Evolutionary conservation across 2,797 vertebrate species (phyloP).

Genomic region (Enteromius argenteus): DNA sequence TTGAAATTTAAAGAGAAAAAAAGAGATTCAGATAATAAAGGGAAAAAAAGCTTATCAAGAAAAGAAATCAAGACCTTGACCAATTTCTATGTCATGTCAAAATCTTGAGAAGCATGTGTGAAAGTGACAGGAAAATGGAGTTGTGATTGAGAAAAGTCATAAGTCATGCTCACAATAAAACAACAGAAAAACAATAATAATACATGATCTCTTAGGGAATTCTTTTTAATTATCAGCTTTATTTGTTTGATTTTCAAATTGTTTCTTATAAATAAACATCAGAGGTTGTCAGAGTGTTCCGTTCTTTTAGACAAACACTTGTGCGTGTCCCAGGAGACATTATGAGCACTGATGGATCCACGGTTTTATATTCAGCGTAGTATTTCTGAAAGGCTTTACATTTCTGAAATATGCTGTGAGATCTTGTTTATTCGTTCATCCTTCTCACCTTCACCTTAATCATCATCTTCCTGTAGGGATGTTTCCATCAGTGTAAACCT

Average conservation of each 20-base stretch:
- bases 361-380: not conserved
- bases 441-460: conserved; percentile 14
- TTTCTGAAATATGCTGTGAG: not conserved
- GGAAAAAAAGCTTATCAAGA: not conserved
- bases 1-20: not conserved
- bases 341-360: not conserved
- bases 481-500: not conserved
- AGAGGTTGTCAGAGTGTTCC: not conserved
- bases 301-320: not conserved
- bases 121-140: not conserved
- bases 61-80: not conserved
- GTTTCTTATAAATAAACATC: not conserved
- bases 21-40: not conserved
- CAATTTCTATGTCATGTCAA: not conserved
- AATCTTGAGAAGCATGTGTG: not conserved
- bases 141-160: not conserved
- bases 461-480: conserved; percentile 4
- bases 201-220: not conserved
- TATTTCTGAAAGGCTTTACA: not conserved
- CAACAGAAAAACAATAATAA: not conserved
- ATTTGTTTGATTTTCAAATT: not conserved
- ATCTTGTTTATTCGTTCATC: conserved; percentile 36
- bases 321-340: not conserved
- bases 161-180: not conserved
- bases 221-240: not conserved